These are phyloP conservation scores for Tiliacea citrago DNA, from an alignment of 2,888 invertebrate species.

Conservation along the genomic window DNA sequence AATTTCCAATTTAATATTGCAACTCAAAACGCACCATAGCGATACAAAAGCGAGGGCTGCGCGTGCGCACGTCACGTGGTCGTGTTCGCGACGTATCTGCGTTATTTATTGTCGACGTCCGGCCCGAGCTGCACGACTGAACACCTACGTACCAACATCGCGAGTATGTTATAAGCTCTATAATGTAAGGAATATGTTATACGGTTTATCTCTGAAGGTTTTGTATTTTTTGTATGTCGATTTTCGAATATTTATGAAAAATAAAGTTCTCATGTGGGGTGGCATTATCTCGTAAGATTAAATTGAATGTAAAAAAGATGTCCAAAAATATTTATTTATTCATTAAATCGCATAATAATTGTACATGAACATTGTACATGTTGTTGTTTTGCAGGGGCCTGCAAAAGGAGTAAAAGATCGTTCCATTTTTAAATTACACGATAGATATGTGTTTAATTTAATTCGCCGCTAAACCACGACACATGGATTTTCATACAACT, in stretches of 20 bases:
- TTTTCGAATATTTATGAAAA: not conserved
- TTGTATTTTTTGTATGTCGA: constrained; percentile 5
- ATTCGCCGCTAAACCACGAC: too few relatives aligned
- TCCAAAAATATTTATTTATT: constrained; percentile 21
- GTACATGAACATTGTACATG: too few relatives aligned
- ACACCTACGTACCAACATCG: constrained; percentile 64
- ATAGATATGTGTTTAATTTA: too few relatives aligned
- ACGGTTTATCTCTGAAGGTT: constrained; percentile 20
- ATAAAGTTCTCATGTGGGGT: constrained; percentile 6
- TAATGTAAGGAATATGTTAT: constrained; percentile 55
- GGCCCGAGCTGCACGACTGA: constrained; percentile 78
- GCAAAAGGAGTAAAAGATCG: too few relatives aligned
- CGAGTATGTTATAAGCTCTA: constrained; percentile 53
- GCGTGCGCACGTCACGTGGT: constrained; percentile 84
- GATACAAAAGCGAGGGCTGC: constrained; percentile 69
- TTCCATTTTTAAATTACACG: too few relatives aligned
- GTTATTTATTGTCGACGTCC: constrained; percentile 88
- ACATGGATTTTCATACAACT: too few relatives aligned
- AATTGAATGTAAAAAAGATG: not conserved
- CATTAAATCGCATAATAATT: not conserved
- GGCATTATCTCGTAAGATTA: not conserved
- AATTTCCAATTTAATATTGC: constrained; percentile 27
- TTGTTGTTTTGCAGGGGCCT: too few relatives aligned
- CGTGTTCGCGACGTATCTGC: constrained; percentile 87
- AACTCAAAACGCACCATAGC: constrained; percentile 51